Conservation (phyloP, 2,113 vertebrate genomes). For the Pluvianellus socialis region DNA sequence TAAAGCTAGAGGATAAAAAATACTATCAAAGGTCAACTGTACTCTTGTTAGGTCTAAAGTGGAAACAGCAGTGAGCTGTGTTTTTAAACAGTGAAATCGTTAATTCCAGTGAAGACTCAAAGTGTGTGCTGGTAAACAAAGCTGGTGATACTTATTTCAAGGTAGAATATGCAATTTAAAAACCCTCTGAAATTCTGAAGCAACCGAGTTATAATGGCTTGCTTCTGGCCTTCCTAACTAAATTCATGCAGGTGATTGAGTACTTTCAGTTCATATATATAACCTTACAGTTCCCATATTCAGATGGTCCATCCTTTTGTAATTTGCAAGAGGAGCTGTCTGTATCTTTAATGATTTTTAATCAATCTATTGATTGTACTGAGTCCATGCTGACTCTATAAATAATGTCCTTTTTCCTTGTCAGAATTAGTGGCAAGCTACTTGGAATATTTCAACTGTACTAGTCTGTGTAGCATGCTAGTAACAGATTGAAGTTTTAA, state of each 20-base stretch:
- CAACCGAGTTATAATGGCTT: background rate
- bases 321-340: background rate
- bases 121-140: background rate
- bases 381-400: background rate
- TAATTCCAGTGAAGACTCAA: background rate
- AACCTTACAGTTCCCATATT: background rate
- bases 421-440: background rate
- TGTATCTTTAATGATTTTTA: background rate
- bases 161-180: background rate
- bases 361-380: background rate
- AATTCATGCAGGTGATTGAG: background rate
- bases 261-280: background rate
- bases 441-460: background rate
- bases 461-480: background rate
- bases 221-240: background rate
- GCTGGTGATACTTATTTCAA: background rate
- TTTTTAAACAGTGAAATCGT: background rate
- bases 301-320: background rate
- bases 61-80: background rate
- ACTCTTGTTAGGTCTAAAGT: background rate
- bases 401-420: background rate
- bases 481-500: background rate
- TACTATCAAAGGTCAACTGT: background rate
- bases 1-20: background rate
- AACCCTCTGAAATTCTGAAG: background rate